Percentiles rank a stretch among this genome's conserved stretches.
phyloP scores from a whole-genome alignment of 92 coral and sea anemone species.

The Heliopora coerulea region DNA sequence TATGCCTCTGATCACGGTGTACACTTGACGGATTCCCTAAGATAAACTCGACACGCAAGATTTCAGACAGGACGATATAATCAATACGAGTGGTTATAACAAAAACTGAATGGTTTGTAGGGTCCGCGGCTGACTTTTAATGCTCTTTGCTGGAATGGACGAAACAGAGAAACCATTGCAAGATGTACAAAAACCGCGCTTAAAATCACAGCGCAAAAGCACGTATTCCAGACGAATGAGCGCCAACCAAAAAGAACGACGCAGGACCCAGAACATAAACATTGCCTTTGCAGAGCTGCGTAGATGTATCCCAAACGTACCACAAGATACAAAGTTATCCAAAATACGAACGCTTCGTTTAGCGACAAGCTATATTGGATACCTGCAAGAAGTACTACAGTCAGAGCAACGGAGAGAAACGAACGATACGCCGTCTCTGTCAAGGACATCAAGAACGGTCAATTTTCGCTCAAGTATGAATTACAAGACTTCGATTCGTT shows the following conservation, averaged over 20 bases:
- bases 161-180: slow-evolving; percentile 21
- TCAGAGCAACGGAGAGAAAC: slow-evolving; percentile 13
- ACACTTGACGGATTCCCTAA: no score
- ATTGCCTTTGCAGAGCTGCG: slow-evolving; percentile 43
- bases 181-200: slow-evolving; percentile 31
- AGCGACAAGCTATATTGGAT: slow-evolving; percentile 40
- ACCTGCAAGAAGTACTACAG: slow-evolving; percentile 24
- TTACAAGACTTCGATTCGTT: slow-evolving; percentile 25
- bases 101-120: background rate
- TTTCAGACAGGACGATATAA: background rate
- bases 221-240: slow-evolving; percentile 41
- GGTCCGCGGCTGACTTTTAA: background rate
- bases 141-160: slow-evolving; percentile 13
- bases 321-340: slow-evolving; percentile 41
- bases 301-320: slow-evolving; percentile 42
- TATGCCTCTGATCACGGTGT: slow-evolving; percentile 32
- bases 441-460: slow-evolving; percentile 21
- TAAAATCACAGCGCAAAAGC: slow-evolving; percentile 34
- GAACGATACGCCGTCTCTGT: slow-evolving; percentile 4
- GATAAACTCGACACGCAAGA: slow-evolving; percentile 13
- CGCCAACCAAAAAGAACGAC: slow-evolving; percentile 43
- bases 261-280: slow-evolving; percentile 42
- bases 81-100: background rate
- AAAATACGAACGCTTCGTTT: slow-evolving; percentile 42
- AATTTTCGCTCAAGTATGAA: slow-evolving; percentile 17